A percentile compares a stretch with the other conserved stretches of the same genome.
Evolutionary conservation across 2,888 invertebrate genomes (phyloP).

Genomic region (Cataglyphis altisquamis): DNA sequence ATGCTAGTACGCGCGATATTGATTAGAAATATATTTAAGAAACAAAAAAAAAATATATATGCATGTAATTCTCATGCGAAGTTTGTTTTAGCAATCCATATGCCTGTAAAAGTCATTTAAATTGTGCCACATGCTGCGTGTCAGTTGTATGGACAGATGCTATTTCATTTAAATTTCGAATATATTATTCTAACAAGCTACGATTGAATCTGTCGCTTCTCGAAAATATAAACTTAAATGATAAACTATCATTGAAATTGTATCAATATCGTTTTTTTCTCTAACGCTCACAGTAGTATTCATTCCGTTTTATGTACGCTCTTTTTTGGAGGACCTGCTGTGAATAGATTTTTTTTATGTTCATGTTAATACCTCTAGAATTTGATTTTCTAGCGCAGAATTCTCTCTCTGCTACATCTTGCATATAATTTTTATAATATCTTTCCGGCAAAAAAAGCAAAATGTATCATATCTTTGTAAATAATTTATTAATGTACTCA

Average conservation of each 20-base stretch:
- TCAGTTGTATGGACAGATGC: neutral
- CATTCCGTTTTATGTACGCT: slow-evolving; percentile 24
- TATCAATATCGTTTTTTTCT: slow-evolving; percentile 19
- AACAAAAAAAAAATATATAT: neutral
- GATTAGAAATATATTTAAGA: slow-evolving; percentile 1
- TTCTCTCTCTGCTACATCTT: slow-evolving; percentile 5
- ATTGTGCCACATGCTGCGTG: neutral
- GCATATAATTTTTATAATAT: slow-evolving; percentile 41
- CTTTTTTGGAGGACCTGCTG: neutral
- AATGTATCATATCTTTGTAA: slow-evolving; percentile 82
- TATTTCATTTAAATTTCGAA: neutral
- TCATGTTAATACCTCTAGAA: slow-evolving; percentile 10
- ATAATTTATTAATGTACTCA: slow-evolving; percentile 84
- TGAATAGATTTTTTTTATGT: slow-evolving; percentile 5
- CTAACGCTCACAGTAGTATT: neutral
- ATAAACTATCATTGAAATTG: slow-evolving; percentile 35
- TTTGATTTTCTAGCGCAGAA: slow-evolving; percentile 26
- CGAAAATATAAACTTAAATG: slow-evolving; percentile 32
- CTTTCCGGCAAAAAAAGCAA: slow-evolving; percentile 61
- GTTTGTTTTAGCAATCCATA: slow-evolving; percentile 58
- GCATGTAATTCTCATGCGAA: slow-evolving; percentile 6
- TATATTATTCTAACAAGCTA: neutral
- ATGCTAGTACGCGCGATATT: slow-evolving; percentile 15
- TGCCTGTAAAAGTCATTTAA: slow-evolving; percentile 37
- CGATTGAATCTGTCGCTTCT: slow-evolving; percentile 35